Percentiles rank a stretch among this genome's conserved stretches.
Conservation (phyloP, 2,113 vertebrate species). For the Labrus mixtus region DNA sequence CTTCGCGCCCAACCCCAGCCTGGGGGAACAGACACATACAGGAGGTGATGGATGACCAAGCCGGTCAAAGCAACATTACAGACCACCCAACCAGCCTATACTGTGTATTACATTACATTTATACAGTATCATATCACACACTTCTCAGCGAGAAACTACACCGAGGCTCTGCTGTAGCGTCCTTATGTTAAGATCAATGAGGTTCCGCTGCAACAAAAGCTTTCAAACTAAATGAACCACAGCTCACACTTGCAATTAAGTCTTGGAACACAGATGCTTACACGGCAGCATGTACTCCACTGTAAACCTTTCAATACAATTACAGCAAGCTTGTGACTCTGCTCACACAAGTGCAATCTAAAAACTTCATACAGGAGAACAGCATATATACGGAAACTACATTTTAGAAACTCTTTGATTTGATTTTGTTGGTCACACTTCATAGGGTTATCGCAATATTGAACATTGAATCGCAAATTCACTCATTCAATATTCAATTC, state of each 20-base stretch:
- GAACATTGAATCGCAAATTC: too few relatives aligned
- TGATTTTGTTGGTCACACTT: too few relatives aligned
- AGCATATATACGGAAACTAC: too few relatives aligned
- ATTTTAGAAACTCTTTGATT: too few relatives aligned
- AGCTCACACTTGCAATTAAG: slow-evolving; percentile 1
- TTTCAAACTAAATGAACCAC: slow-evolving; percentile 24
- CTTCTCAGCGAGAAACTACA: neutral
- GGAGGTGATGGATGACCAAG: slow-evolving; percentile 56
- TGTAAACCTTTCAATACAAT: slow-evolving; percentile 15
- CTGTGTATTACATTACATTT: slow-evolving; percentile 13
- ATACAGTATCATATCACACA: neutral
- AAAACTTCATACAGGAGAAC: neutral
- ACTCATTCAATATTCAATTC: too few relatives aligned
- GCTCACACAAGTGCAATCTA: neutral
- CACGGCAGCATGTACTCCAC: slow-evolving; percentile 11
- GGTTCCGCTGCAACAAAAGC: slow-evolving; percentile 3
- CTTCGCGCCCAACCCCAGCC: slow-evolving; percentile 43
- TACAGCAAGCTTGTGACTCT: neutral
- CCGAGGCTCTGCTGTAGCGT: neutral
- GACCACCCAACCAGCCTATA: slow-evolving; percentile 58
- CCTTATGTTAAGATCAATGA: slow-evolving; percentile 19
- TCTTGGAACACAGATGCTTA: slow-evolving; percentile 23
- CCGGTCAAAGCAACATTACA: slow-evolving; percentile 42
- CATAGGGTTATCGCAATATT: too few relatives aligned
- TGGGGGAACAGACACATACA: slow-evolving; percentile 38